These are phyloP conservation scores for Ips nitidus DNA, from an alignment of 1,140 invertebrate genomes.

Conservation along the genomic window DNA sequence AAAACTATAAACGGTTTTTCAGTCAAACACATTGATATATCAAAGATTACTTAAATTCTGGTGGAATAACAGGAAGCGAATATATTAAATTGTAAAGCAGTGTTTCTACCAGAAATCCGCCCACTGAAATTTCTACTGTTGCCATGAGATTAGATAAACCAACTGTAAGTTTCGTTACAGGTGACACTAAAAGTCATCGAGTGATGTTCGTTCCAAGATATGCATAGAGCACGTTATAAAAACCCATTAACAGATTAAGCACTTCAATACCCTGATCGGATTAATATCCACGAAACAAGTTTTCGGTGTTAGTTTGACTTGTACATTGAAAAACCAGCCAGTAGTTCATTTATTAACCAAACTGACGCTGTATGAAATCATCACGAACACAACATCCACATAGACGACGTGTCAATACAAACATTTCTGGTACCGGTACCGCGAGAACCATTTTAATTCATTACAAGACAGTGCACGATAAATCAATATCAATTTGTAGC, in stretches of 20 bases:
- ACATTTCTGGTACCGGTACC: slow-evolving; percentile 4
- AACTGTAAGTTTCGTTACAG: slow-evolving; percentile 1
- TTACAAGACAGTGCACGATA: slow-evolving; percentile 29
- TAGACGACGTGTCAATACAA: not conserved
- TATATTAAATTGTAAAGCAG: not conserved
- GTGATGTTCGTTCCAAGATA: not conserved
- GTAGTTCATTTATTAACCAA: not conserved
- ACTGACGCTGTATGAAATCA: not conserved
- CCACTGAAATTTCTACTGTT: not conserved
- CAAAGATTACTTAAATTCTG: too few relatives aligned
- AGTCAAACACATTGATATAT: too few relatives aligned
- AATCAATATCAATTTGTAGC: slow-evolving; percentile 46
- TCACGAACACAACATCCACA: not conserved
- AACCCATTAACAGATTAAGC: slow-evolving; percentile 2
- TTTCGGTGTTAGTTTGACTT: not conserved
- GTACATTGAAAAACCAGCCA: not conserved
- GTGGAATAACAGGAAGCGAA: too few relatives aligned
- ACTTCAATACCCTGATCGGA: not conserved
- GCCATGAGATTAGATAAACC: not conserved
- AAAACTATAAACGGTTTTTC: too few relatives aligned
- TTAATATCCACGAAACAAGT: not conserved
- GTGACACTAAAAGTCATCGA: not conserved
- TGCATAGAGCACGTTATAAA: not conserved
- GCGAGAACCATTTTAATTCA: slow-evolving; percentile 26
- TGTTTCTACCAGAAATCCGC: not conserved